Evolutionary conservation across 1,140 invertebrate species (phyloP), one percentile per base, ranked within the genome.

Genomic region (Parapsyche elsis): DNA sequence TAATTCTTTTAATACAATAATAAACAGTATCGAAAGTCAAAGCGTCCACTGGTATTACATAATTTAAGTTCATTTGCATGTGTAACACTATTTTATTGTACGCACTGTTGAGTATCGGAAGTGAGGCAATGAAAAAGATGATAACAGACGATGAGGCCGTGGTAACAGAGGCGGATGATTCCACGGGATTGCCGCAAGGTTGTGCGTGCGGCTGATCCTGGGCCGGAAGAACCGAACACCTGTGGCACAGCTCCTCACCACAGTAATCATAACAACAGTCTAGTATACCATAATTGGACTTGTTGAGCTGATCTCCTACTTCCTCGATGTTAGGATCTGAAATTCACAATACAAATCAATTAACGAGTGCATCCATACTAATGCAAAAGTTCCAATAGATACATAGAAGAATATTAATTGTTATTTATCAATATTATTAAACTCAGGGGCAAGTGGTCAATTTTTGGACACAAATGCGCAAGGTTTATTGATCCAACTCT

Each of bases 291-390:
- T 90, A 89, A 81, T 90, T 87, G 53, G 91, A 90, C 76, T 90
- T 90, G 81, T 82, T 78, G 81, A 88, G 88, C 84, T 91, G 90
- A 80, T 88, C 87, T 0, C 90, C 90, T 84, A 90, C 90, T 85
- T 91, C 90, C 79, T 88, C 90, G 80, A 92, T 92, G 81, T 92
- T 91, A 23, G 91, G 90, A 87, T 92, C 91, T 92, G 88, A 70
- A 90, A 91, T 24, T n/a, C 44, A 16, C 10, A 14, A 53, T 12
- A 53, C 12, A 53, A 2, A 53, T 53, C 4, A 1, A 53, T 38
- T 38, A 38, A 38, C 7, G 7, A 38, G 30, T 38, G 30, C n/a
- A n/a, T n/a, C n/a, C n/a, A n/a, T n/a, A n/a, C n/a, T n/a, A n/a
- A n/a, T n/a, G n/a, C n/a, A n/a, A n/a, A n/a, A n/a, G n/a, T n/a